Evolutionary conservation across 2,888 invertebrate genomes (phyloP).

Genomic region (Cistogaster globosa): DNA sequence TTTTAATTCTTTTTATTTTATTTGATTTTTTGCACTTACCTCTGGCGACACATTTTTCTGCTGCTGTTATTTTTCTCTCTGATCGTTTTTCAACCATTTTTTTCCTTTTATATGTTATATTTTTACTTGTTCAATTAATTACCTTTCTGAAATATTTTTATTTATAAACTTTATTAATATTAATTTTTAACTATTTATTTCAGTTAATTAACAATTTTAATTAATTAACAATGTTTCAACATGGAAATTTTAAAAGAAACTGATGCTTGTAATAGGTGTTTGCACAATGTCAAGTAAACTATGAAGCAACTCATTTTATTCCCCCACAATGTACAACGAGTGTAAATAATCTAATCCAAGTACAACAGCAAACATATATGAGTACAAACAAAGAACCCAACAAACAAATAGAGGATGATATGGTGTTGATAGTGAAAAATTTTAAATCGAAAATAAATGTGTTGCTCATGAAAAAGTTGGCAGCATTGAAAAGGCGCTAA

Average conservation of each 20-base stretch:
- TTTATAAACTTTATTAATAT: background rate
- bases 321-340: constrained; percentile 16
- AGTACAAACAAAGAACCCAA: constrained; percentile 29
- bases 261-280: constrained; percentile 35
- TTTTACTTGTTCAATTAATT: background rate
- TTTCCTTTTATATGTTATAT: background rate
- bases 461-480: too few species aligned
- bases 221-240: constrained; percentile 11
- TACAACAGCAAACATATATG: background rate
- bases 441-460: too few species aligned
- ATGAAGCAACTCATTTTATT: constrained; percentile 10
- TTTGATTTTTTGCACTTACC: constrained; percentile 61
- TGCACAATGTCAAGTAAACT: constrained; percentile 23
- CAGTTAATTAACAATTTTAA: background rate
- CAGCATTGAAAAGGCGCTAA: too few species aligned
- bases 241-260: constrained; percentile 51
- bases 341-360: constrained; percentile 13
- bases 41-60: constrained; percentile 26
- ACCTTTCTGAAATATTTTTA: background rate
- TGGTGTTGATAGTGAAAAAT: background rate
- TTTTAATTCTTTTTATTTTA: background rate
- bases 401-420: background rate
- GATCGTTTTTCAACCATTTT: constrained; percentile 66
- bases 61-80: constrained; percentile 42
- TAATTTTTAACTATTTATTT: background rate